Evolutionary conservation across 2,797 vertebrate genomes (phyloP).

Genomic region (Phyllotis vaccarum): DNA sequence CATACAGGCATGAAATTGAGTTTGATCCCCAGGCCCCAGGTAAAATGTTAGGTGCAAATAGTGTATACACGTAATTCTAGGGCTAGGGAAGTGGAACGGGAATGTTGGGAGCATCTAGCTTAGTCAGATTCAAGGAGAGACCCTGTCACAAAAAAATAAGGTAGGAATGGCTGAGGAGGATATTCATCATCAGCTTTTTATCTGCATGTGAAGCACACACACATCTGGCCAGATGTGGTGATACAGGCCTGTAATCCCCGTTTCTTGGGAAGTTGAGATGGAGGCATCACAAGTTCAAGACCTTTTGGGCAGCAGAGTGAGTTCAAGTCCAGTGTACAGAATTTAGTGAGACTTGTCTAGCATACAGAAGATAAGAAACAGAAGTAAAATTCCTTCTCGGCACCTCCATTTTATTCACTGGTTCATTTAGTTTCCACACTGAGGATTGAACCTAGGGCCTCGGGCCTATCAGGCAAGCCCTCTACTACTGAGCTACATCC

Average conservation of each 20-base stretch:
- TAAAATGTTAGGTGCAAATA: neutral
- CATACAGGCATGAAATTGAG: neutral
- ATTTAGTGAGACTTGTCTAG: neutral
- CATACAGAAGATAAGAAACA: neutral
- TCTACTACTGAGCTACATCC: neutral
- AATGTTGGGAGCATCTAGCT: neutral
- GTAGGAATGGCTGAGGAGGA: neutral
- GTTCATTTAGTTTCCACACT: neutral
- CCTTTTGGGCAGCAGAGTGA: neutral
- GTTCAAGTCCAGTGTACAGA: neutral
- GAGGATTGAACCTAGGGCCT: neutral
- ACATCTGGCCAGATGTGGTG: neutral
- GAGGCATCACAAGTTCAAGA: neutral
- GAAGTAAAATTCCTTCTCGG: neutral
- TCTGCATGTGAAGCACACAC: neutral
- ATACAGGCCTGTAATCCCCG: neutral
- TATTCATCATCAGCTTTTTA: neutral
- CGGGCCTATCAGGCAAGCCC: neutral
- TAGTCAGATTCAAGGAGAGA: neutral
- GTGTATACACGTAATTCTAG: neutral
- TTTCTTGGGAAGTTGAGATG: neutral
- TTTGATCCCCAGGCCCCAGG: neutral
- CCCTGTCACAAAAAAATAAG: neutral
- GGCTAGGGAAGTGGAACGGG: neutral
- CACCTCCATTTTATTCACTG: neutral